These are phyloP conservation scores for Coleophora flavipennella DNA, from an alignment of 2,888 invertebrate genomes.

Conservation along the genomic window DNA sequence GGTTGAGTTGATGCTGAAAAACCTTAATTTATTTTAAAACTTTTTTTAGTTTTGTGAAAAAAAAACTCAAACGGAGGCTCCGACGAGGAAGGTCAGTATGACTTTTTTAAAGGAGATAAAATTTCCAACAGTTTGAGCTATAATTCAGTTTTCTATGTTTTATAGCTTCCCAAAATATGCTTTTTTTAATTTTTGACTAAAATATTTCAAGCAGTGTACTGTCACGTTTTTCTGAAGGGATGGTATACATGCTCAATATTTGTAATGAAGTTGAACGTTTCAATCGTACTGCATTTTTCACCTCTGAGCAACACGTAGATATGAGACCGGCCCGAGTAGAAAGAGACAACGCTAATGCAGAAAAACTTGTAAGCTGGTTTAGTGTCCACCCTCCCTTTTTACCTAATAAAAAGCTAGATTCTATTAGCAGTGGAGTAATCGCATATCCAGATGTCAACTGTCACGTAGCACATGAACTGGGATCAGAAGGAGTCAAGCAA, in stretches of 20 bases:
- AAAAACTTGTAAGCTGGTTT: conserved; percentile 1
- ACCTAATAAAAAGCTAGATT: not conserved
- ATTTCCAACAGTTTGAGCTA: too few relatives aligned
- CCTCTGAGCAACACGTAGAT: too few relatives aligned
- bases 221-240: not conserved
- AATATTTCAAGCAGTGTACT: not conserved
- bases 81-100: too few relatives aligned
- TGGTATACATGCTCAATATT: not conserved
- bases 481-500: not conserved
- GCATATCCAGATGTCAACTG: not conserved
- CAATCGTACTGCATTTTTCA: conserved; percentile 11
- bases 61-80: too few relatives aligned
- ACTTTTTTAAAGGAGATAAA: too few relatives aligned
- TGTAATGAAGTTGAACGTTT: conserved; percentile 5
- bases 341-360: not conserved
- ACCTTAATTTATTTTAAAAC: too few relatives aligned
- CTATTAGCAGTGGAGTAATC: conserved; percentile 1
- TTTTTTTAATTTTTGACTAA: too few relatives aligned
- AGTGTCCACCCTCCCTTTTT: not conserved
- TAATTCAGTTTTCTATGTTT: not conserved
- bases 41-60: too few relatives aligned
- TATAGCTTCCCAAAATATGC: not conserved
- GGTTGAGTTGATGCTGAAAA: too few relatives aligned
- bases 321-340: conserved; percentile 1
- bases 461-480: conserved; percentile 1